phyloP scores from a whole-genome alignment of 2,888 invertebrate species.

The Aleiodes testaceus region DNA sequence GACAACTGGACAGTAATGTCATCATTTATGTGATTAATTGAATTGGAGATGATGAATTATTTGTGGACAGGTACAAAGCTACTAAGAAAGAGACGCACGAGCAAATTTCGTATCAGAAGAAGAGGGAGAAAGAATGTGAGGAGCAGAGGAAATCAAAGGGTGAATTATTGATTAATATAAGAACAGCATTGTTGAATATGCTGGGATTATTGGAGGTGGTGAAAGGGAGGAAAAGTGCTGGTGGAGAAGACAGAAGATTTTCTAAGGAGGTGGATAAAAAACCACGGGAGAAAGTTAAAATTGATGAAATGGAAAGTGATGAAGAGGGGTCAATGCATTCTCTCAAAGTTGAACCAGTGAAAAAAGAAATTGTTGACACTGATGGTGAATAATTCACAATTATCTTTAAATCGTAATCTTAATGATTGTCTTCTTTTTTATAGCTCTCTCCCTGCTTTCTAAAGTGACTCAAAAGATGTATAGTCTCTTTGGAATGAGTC shows the following conservation, averaged over 20 bases:
- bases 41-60: constrained; percentile 44
- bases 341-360: constrained; percentile 12
- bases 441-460: constrained; percentile 61
- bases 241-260: constrained; percentile 34
- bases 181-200: constrained; percentile 77
- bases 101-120: constrained; percentile 72
- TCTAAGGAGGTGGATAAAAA: constrained; percentile 43
- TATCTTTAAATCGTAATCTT: constrained; percentile 12
- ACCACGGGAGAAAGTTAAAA: constrained; percentile 34
- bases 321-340: constrained; percentile 38
- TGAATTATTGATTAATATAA: constrained; percentile 76
- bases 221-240: constrained; percentile 30
- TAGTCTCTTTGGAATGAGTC: constrained; percentile 59
- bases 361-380: constrained; percentile 52
- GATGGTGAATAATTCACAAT: constrained; percentile 52
- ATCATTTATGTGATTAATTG: neutral
- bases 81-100: constrained; percentile 74
- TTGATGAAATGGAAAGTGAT: constrained; percentile 41
- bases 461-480: constrained; percentile 60
- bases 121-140: constrained; percentile 71
- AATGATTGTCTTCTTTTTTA: constrained; percentile 28
- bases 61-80: constrained; percentile 72
- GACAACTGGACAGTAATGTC: constrained; percentile 62
- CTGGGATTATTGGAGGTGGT: constrained; percentile 74
- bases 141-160: constrained; percentile 74